A percentile compares a stretch with the other conserved stretches of the same genome.
Evolutionary conservation across 2,888 invertebrate species (phyloP).

Genomic region (Ochropleura leucogaster): DNA sequence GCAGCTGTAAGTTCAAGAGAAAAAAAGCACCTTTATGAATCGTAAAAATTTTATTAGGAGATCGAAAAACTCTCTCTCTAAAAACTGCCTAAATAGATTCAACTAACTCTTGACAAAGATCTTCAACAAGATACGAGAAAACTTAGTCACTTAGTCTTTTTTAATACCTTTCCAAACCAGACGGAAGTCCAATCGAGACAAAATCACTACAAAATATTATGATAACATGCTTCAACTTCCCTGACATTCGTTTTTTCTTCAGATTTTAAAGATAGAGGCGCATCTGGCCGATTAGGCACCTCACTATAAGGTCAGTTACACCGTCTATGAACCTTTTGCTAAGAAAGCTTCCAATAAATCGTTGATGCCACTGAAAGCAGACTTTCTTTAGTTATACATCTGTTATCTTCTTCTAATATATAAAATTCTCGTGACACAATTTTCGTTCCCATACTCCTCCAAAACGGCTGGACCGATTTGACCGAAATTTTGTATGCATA

Average conservation of each 20-base stretch:
- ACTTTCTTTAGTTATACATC: too few relatives aligned
- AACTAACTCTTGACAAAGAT: background rate
- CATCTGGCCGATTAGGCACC: slow-evolving; percentile 38
- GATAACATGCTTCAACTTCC: slow-evolving; percentile 25
- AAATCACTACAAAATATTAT: slow-evolving; percentile 29
- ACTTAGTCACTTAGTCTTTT: slow-evolving; percentile 8
- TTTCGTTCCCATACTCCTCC: too few relatives aligned
- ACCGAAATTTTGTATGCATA: too few relatives aligned
- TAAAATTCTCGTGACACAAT: too few relatives aligned
- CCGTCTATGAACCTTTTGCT: background rate
- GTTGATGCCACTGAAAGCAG: too few relatives aligned
- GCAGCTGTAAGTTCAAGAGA: background rate
- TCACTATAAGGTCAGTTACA: slow-evolving; percentile 2
- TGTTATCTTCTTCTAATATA: too few relatives aligned
- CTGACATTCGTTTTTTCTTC: slow-evolving; percentile 23
- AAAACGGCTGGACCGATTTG: too few relatives aligned
- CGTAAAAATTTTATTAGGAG: background rate
- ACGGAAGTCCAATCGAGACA: slow-evolving; percentile 6
- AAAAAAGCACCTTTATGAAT: background rate
- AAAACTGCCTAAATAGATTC: background rate
- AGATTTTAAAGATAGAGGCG: slow-evolving; percentile 24
- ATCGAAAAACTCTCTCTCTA: background rate
- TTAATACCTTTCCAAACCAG: slow-evolving; percentile 13
- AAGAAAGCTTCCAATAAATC: background rate
- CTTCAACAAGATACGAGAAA: slow-evolving; percentile 20